Conservation (phyloP, 2,113 vertebrate species). For the Odocoileus hemionus region DNA sequence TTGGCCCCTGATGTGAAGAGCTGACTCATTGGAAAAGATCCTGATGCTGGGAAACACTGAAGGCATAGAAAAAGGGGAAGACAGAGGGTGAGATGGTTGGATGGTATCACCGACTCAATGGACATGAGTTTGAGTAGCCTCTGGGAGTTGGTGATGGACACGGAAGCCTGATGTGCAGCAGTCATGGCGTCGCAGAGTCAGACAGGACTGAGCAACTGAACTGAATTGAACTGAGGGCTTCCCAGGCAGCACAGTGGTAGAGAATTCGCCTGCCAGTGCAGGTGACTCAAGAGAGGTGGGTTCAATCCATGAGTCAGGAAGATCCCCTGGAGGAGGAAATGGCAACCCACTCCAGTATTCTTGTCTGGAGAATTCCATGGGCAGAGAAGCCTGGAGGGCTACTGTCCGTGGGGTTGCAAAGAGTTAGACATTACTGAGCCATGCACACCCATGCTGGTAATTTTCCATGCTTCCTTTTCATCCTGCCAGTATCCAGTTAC, state of each 20-base stretch:
- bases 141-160: neutral
- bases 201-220: neutral
- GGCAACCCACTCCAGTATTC: neutral
- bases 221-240: neutral
- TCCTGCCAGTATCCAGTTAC: neutral
- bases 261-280: neutral
- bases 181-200: neutral
- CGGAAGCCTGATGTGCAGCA: neutral
- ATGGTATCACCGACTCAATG: neutral
- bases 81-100: neutral
- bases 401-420: neutral
- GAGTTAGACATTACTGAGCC: neutral
- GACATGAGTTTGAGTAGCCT: neutral
- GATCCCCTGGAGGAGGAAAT: neutral
- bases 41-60: neutral
- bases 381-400: neutral
- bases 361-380: neutral
- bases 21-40: neutral
- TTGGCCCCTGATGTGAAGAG: neutral
- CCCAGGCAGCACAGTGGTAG: neutral
- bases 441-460: neutral
- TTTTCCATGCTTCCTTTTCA: constrained; percentile 11
- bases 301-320: neutral
- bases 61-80: neutral
- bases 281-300: neutral